Base-by-base conservation (phyloP, 2,888 invertebrate genomes). In the Endomychus coccineus region DNA sequence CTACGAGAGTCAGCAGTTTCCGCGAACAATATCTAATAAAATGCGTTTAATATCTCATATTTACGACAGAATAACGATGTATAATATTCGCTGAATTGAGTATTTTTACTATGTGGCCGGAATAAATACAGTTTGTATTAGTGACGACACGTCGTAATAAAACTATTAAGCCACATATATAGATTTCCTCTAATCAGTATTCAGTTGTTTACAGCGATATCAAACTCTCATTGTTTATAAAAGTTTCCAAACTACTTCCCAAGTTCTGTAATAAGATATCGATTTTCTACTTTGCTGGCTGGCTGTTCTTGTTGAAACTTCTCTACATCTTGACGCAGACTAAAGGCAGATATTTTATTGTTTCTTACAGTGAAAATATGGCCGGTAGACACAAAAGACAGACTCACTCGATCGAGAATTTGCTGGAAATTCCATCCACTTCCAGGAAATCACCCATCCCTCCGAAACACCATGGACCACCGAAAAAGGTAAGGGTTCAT, bases 341-440 rank as follows among this genome's bases (percentile, higher is more conserved):
- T 52, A 42, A 44, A 49, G 41, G 42, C 44, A 45, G 45, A 52
- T 49, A 49, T 51, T 53, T 52, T 52, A 52, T 49, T 51, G 47
- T 54, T 50, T 53, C 44, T 25, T 25, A 10, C 27, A 25, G 56
- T 50, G 49, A 44, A 52, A 52, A 50, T 48, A 48, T 46, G 66
- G 51, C 50, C 4, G 43, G 65, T 44, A 64, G 64, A 52, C 69
- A 67, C 53, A 69, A 66, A 42, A 62, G 65, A 46, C 66, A 69
- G 49, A 68, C 67, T 50, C 71, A 72, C 55, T 70, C 69, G 40
- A 72, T 71, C 51, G 71, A 71, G 56, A 68, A 71, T 54, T 65
- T 71, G 33, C 61, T 72, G 54, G 69, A 71, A 52, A 62, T 71
- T 49, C 67, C 68, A 44, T 64, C 65, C 42, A 62, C 67, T 44